A percentile compares a stretch with the other conserved stretches of the same genome.
Evolutionary conservation across 1,140 invertebrate species (phyloP).

Genomic region (Maniola jurtina): DNA sequence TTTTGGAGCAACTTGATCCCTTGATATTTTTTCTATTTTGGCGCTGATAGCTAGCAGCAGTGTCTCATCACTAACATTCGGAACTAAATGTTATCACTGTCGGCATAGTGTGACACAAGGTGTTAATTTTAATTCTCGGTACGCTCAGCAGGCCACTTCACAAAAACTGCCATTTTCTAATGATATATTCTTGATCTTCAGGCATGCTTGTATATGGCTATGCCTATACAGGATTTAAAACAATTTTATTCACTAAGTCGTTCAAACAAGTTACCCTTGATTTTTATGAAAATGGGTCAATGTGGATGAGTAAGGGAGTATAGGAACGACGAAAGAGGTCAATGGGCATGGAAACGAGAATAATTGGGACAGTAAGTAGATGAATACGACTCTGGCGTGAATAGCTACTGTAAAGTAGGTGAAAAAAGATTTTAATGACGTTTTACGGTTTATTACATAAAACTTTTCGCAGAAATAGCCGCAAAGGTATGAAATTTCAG

Average conservation of each 20-base stretch:
- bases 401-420: slow-evolving; percentile 2
- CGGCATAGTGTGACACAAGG: no score
- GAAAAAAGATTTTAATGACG: neutral
- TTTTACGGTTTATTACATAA: neutral
- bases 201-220: no score
- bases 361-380: slow-evolving; percentile 11
- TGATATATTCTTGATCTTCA: no score
- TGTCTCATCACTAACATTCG: no score
- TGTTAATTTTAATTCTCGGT: no score
- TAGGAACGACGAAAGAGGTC: slow-evolving; percentile 6
- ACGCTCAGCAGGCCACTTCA: no score
- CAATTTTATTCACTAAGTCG: neutral
- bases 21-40: no score
- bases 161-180: no score
- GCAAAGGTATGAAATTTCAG: neutral
- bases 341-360: slow-evolving; percentile 4
- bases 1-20: no score
- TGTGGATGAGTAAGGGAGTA: neutral
- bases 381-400: slow-evolving; percentile 2
- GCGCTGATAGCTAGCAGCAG: no score
- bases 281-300: slow-evolving; percentile 5
- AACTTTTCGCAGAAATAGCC: neutral
- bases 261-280: neutral
- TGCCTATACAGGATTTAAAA: no score
- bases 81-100: no score